A percentile compares a stretch with the other conserved stretches of the same genome.
phyloP scores from a whole-genome alignment of 2,797 vertebrate species.

The Leptoclinus maculatus region DNA sequence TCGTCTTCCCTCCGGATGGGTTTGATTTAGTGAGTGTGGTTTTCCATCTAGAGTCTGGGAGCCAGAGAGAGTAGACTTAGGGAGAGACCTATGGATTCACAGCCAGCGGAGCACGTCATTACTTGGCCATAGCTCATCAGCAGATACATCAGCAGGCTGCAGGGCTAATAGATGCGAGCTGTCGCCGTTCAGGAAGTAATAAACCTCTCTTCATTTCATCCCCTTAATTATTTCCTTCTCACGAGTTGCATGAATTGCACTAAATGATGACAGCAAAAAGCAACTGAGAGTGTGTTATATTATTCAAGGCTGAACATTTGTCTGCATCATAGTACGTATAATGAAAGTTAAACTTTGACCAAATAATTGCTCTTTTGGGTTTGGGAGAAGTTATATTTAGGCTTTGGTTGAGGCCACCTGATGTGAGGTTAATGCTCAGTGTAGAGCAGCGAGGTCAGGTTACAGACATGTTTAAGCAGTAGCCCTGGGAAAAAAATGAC shows the following conservation, averaged over 20 bases:
- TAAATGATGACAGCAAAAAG: constrained; percentile 41
- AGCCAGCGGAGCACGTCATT: constrained; percentile 73
- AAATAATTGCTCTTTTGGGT: not conserved
- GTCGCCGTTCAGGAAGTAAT: constrained; percentile 71
- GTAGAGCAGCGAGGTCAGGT: constrained; percentile 44
- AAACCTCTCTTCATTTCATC: constrained; percentile 67
- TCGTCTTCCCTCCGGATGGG: constrained; percentile 64
- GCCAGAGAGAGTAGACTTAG: constrained; percentile 64
- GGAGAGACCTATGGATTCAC: constrained; percentile 75
- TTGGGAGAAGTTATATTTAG: constrained; percentile 9
- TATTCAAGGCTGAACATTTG: constrained; percentile 16
- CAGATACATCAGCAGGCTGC: constrained; percentile 70
- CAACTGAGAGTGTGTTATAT: constrained; percentile 15
- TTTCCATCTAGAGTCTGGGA: constrained; percentile 72
- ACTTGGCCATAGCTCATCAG: constrained; percentile 76
- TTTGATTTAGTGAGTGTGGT: constrained; percentile 81
- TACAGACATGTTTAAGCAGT: constrained; percentile 52
- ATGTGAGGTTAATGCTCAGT: constrained; percentile 36
- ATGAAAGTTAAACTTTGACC: not conserved
- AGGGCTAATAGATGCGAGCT: constrained; percentile 71
- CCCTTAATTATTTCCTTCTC: constrained; percentile 66
- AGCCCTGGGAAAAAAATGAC: constrained; percentile 47
- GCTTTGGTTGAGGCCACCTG: not conserved
- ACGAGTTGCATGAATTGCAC: constrained; percentile 40
- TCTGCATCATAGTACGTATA: not conserved